Conservation (phyloP, 2,797 vertebrate genomes). For the Rousettus madagascariensis region DNA sequence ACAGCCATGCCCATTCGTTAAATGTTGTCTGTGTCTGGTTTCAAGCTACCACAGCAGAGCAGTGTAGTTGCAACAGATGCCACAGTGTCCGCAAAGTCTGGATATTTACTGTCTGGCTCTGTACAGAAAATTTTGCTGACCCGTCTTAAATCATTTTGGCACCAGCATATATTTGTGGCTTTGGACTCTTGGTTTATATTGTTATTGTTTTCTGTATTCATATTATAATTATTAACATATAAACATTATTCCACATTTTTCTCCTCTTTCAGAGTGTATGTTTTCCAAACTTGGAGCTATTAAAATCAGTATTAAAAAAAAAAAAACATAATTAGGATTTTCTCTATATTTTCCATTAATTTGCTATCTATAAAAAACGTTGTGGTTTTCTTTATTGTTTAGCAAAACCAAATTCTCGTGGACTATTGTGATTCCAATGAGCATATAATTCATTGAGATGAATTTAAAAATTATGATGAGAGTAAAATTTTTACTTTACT, state of each 20-base stretch:
- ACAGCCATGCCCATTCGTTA: neutral
- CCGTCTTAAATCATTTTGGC: neutral
- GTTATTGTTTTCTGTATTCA: constrained; percentile 10
- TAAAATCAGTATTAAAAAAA: neutral
- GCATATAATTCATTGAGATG: neutral
- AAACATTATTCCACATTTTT: neutral
- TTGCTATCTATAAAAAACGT: neutral
- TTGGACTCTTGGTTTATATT: neutral
- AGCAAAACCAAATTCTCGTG: neutral
- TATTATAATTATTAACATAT: neutral
- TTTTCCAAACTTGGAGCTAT: neutral
- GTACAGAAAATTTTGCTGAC: neutral
- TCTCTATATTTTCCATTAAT: neutral
- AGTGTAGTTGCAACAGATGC: neutral
- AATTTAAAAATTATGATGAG: neutral
- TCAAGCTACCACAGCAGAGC: neutral
- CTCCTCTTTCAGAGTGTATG: neutral
- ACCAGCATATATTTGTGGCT: neutral
- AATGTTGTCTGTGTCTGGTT: neutral
- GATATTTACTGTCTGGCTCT: neutral
- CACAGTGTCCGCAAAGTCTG: neutral
- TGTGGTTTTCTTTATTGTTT: neutral
- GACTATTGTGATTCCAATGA: neutral
- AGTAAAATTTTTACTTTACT: neutral
- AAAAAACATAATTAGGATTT: neutral